Evolutionary conservation across 92 coral and sea anemone species (phyloP).

Genomic region (Pocillopora grandis): DNA sequence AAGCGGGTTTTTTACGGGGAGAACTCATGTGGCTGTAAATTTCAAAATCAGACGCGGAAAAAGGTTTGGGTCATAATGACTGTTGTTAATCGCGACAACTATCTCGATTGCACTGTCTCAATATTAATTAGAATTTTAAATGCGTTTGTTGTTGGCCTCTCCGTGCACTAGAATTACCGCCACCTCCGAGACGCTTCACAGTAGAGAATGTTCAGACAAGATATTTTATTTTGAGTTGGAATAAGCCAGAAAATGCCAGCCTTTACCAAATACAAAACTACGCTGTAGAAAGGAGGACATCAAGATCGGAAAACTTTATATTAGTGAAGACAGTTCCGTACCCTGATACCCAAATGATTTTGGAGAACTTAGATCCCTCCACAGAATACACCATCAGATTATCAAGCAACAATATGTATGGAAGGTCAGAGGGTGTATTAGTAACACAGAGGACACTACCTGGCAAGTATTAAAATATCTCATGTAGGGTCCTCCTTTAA

Average conservation of each 20-base stretch:
- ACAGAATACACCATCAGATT: conserved; percentile 10
- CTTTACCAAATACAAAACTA: conserved; percentile 1
- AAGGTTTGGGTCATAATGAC: background rate
- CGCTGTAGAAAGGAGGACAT: background rate
- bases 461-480: background rate
- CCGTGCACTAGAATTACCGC: background rate
- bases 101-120: background rate
- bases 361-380: conserved; percentile 2
- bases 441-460: conserved; percentile 6
- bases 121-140: background rate
- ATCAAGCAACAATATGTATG: conserved; percentile 27
- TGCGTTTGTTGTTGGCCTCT: background rate
- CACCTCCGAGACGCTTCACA: conserved; percentile 6
- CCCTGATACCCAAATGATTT: background rate
- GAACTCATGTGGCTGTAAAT: background rate
- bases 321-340: background rate
- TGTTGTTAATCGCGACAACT: background rate
- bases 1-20: too few species aligned
- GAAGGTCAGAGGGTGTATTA: background rate
- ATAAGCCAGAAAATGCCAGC: conserved; percentile 10
- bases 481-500: too few species aligned
- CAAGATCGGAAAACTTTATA: background rate
- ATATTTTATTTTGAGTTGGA: conserved; percentile 5
- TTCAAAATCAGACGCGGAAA: background rate
- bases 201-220: conserved; percentile 8